These are phyloP conservation scores for Metopolophium dirhodum DNA, from an alignment of 1,140 invertebrate species.

Conservation along the genomic window DNA sequence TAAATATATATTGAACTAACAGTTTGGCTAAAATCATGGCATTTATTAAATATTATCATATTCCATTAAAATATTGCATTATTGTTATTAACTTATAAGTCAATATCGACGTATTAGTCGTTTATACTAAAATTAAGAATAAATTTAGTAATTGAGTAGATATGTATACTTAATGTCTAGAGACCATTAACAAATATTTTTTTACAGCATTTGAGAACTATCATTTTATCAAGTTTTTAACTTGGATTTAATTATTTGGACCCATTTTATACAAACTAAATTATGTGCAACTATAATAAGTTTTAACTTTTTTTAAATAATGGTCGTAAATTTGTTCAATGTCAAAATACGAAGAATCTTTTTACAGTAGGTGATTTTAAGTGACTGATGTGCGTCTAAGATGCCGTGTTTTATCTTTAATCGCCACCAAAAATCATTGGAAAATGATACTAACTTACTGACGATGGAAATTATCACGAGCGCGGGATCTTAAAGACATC, in stretches of 20 bases:
- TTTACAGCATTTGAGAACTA: too few relatives aligned
- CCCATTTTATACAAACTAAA: background rate
- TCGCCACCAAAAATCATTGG: too few relatives aligned
- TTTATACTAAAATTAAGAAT: background rate
- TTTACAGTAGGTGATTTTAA: too few relatives aligned
- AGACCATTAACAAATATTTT: background rate
- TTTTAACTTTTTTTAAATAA: background rate
- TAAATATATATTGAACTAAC: too few relatives aligned
- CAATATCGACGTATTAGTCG: background rate
- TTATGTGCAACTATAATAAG: background rate
- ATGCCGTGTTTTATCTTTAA: too few relatives aligned
- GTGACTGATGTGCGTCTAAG: too few relatives aligned
- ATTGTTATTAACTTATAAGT: background rate
- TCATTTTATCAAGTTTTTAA: background rate
- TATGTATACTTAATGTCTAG: background rate
- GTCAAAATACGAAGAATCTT: too few relatives aligned
- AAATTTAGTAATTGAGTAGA: background rate
- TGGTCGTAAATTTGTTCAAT: too few relatives aligned
- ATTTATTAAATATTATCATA: background rate
- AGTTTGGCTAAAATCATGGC: background rate
- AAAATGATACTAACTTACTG: too few relatives aligned
- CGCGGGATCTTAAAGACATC: too few relatives aligned
- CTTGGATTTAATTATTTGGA: background rate
- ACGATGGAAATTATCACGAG: too few relatives aligned
- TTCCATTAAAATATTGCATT: background rate